Evolutionary conservation across 2,113 vertebrate genomes (phyloP), one percentile per base, ranked within the genome.

Genomic region (Microcebus ravelobensis): DNA sequence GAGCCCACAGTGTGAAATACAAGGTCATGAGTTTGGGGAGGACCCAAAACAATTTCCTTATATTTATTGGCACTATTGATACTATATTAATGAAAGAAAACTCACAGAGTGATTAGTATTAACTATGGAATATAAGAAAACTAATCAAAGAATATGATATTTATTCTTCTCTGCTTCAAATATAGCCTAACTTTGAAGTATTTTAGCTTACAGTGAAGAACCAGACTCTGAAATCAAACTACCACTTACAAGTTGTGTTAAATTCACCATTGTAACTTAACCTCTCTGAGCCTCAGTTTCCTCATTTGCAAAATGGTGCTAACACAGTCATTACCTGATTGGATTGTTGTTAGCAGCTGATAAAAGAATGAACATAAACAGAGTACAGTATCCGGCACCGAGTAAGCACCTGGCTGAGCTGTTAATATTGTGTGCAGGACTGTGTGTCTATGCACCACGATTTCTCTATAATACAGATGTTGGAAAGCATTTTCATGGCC

Each of bases 151-250:
- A 89, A 61, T 71, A 90, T 36, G 31, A 48, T 65, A 52, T n/a
- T 39, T 87, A 94, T 50, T 67, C 61, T 74, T 79, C 45, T 92
- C 29, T 63, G 29, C 55, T 65, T 84, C 50, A 70, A 48, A 68
- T 27, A 42, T 55, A 68, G 42, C 29, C 65, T 79, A 59, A 68
- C 39, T 67, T 50, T 42, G 21, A 85, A 96, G 34, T 59, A 39
- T 27, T 87, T 73, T 74, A 20, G 42, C 15, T 71, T 48, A 3
- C 52, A 31, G 12, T 25, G 59, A 82, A 80, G 39, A 63, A 14
- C 20, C 52, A 96, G 80, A 31, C 45, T 95, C 25, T 93, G 74
- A 93, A 93, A 50, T 91, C n/a, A 88, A 68, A 86, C n/a, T 31
- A 63, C 55, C 34, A 9, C 21, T 90, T 79, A 57, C 14, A 82